A percentile compares a stretch with the other conserved stretches of the same genome.
Evolutionary conservation across 2,888 invertebrate species (phyloP).

Genomic region (Arge pagana): DNA sequence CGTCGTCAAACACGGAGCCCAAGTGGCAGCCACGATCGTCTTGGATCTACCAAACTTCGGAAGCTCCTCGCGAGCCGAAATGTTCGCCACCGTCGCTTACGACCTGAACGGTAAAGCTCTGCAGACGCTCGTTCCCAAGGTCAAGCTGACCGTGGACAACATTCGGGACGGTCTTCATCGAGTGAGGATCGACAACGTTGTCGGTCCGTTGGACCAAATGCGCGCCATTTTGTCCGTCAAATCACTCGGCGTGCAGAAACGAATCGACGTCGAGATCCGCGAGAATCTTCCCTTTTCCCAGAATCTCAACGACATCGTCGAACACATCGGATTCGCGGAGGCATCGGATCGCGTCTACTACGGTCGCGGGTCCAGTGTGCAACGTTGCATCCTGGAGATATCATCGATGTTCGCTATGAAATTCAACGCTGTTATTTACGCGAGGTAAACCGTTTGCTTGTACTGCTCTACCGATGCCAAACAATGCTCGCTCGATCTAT

Average conservation of each 20-base stretch:
- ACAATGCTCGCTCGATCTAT: too few relatives aligned
- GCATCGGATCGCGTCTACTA: conserved; percentile 36
- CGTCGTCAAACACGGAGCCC: conserved; percentile 28
- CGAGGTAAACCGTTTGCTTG: too few relatives aligned
- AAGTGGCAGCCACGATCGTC: conserved; percentile 42
- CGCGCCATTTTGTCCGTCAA: conserved; percentile 30
- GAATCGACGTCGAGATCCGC: conserved; percentile 24
- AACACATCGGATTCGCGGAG: conserved; percentile 37
- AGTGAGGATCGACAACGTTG: conserved; percentile 30
- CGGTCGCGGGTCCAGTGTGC: conserved; percentile 35
- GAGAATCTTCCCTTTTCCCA: too few relatives aligned
- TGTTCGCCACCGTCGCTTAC: conserved; percentile 43
- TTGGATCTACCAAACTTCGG: conserved; percentile 47
- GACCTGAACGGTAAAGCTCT: conserved; percentile 38
- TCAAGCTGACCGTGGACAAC: conserved; percentile 35
- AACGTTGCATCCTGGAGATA: conserved; percentile 45
- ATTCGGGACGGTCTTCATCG: conserved; percentile 33
- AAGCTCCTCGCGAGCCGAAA: conserved; percentile 27
- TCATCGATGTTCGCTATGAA: conserved; percentile 25
- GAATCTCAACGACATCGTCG: conserved; percentile 32
- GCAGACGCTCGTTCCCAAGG: conserved; percentile 39
- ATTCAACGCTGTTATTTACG: conserved; percentile 6
- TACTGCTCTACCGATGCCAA: too few relatives aligned
- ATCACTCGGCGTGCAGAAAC: conserved; percentile 40
- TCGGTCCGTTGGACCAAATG: conserved; percentile 35